Conservation (phyloP, 1,140 invertebrate species). For the Temnothorax curvispinosus region DNA sequence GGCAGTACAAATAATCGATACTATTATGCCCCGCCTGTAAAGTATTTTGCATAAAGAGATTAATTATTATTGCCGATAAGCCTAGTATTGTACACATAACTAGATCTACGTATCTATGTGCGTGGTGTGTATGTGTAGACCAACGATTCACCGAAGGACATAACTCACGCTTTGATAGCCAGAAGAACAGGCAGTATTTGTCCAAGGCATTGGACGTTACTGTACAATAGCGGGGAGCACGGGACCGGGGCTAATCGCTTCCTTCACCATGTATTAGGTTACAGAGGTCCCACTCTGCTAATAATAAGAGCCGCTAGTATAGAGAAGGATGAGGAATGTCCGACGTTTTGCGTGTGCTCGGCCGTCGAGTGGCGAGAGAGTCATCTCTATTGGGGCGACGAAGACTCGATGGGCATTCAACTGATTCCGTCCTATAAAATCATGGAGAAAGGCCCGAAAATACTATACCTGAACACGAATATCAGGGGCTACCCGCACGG, state of each 20-base stretch:
- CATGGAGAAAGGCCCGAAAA: constrained; percentile 90
- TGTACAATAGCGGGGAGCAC: constrained; percentile 94
- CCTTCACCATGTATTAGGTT: constrained; percentile 94
- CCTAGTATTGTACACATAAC: neutral
- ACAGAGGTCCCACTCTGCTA: constrained; percentile 93
- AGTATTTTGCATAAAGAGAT: constrained; percentile 16
- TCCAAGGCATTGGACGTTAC: constrained; percentile 92
- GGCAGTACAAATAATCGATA: neutral
- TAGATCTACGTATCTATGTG: constrained; percentile 21
- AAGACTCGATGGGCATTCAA: constrained; percentile 92
- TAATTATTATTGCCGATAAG: constrained; percentile 27
- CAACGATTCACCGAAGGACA: constrained; percentile 77
- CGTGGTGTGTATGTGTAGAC: constrained; percentile 69
- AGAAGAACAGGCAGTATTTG: constrained; percentile 83
- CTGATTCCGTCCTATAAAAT: constrained; percentile 91
- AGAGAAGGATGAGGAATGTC: constrained; percentile 86
- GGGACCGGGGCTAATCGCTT: constrained; percentile 95
- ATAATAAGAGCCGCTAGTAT: constrained; percentile 87
- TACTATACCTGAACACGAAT: constrained; percentile 93
- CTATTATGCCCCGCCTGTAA: neutral
- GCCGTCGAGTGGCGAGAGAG: constrained; percentile 95
- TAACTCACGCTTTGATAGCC: constrained; percentile 79
- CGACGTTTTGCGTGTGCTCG: constrained; percentile 91
- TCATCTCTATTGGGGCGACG: constrained; percentile 93
- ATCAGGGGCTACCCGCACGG: constrained; percentile 95